Percentiles rank a stretch among this genome's conserved stretches.
These are phyloP conservation scores for Caenorhabditis panamensis DNA, from an alignment of 2,888 invertebrate genomes.

Conservation along the genomic window DNA sequence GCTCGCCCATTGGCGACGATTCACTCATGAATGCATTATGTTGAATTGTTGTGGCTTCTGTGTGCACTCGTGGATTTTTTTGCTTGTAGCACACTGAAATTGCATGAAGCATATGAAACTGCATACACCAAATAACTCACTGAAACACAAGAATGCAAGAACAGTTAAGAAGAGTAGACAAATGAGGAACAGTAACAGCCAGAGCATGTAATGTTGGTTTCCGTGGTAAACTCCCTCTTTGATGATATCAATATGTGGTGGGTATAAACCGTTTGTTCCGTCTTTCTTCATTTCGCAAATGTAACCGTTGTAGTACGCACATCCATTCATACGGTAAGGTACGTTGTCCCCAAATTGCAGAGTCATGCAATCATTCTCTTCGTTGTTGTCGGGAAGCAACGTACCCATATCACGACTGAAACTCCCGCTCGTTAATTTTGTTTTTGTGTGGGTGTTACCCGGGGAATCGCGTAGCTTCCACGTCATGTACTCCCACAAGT, in stretches of 20 bases:
- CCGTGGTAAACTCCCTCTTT: constrained; percentile 22
- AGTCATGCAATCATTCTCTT: constrained; percentile 55
- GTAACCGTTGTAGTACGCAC: constrained; percentile 22
- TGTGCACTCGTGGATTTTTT: constrained; percentile 48
- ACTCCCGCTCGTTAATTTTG: too few relatives aligned
- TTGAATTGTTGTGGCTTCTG: constrained; percentile 27
- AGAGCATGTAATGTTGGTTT: constrained; percentile 21
- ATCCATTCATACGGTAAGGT: constrained; percentile 37
- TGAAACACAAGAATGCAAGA: constrained; percentile 41
- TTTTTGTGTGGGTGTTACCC: constrained; percentile 13
- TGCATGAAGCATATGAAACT: not conserved
- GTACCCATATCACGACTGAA: constrained; percentile 21
- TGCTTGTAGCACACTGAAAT: constrained; percentile 58
- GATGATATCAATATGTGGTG: constrained; percentile 14
- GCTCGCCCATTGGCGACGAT: constrained; percentile 2
- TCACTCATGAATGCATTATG: constrained; percentile 56
- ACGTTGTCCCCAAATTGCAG: constrained; percentile 31
- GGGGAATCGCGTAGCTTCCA: constrained; percentile 11
- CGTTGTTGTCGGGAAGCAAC: constrained; percentile 46
- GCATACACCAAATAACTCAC: constrained; percentile 7
- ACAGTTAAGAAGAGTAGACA: constrained; percentile 41
- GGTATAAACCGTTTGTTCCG: constrained; percentile 13
- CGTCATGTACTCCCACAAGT: constrained; percentile 23
- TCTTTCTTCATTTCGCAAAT: constrained; percentile 59
- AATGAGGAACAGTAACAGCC: constrained; percentile 49